These are phyloP conservation scores for Rhinolophus ferrumequinum DNA, from an alignment of 2,113 vertebrate species.

Conservation along the genomic window DNA sequence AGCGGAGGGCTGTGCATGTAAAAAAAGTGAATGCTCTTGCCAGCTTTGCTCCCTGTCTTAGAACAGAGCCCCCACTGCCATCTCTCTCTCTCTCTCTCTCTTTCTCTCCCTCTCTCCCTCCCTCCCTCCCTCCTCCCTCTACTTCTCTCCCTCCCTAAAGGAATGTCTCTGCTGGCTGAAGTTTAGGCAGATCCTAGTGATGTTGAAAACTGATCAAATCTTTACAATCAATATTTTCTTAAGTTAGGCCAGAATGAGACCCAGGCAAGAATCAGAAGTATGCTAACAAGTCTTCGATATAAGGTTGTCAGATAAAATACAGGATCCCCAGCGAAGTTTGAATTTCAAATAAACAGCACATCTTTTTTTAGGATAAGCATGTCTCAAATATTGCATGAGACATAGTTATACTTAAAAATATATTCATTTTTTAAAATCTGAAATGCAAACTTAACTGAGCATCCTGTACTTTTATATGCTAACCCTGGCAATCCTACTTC, in stretches of 20 bases:
- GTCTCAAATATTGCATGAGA: background rate
- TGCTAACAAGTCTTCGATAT: background rate
- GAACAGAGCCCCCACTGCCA: background rate
- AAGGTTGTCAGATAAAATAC: background rate
- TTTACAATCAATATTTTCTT: background rate
- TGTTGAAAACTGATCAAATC: background rate
- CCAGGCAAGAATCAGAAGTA: background rate
- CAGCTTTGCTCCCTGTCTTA: background rate
- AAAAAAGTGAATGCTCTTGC: background rate
- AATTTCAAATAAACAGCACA: background rate
- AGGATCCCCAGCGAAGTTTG: background rate
- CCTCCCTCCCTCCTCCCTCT: too few relatives aligned
- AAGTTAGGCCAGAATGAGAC: background rate
- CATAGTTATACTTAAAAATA: background rate
- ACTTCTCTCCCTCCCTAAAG: background rate
- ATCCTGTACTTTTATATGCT: background rate
- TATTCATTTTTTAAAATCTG: background rate
- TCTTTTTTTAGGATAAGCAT: background rate
- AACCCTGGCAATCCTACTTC: background rate
- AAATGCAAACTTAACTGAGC: background rate
- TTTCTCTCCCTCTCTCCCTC: background rate
- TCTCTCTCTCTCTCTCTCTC: accelerated
- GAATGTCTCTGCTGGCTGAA: background rate
- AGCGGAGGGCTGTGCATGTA: background rate
- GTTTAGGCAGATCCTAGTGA: background rate